These are phyloP conservation scores for Diplodus sargus DNA, from an alignment of 2,797 vertebrate species.

Conservation along the genomic window DNA sequence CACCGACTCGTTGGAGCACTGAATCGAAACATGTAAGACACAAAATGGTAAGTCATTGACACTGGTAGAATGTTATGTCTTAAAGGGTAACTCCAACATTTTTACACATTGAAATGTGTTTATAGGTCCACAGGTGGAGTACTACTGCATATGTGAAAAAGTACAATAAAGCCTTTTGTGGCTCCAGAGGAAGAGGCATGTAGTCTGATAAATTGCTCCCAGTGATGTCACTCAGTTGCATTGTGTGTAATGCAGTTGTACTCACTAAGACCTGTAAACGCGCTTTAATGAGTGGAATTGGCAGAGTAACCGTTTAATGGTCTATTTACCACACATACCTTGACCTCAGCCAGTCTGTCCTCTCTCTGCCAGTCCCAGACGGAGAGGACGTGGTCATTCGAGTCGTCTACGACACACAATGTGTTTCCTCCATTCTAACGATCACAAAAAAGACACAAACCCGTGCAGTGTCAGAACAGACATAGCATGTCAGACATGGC, in stretches of 20 bases:
- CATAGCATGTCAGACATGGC: neutral
- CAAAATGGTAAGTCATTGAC: neutral
- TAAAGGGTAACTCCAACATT: too few relatives aligned
- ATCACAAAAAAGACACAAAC: slow-evolving; percentile 7
- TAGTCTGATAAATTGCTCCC: too few relatives aligned
- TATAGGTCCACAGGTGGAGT: too few relatives aligned
- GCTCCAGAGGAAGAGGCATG: too few relatives aligned
- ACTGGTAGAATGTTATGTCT: neutral
- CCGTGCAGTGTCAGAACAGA: neutral
- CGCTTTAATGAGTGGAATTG: too few relatives aligned
- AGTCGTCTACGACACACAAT: slow-evolving; percentile 95
- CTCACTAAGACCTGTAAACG: too few relatives aligned
- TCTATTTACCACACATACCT: slow-evolving; percentile 78
- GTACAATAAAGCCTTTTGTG: too few relatives aligned
- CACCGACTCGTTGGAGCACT: slow-evolving; percentile 98
- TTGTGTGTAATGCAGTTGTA: too few relatives aligned
- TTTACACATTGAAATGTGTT: too few relatives aligned
- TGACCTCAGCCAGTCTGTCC: slow-evolving; percentile 94
- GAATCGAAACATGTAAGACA: slow-evolving; percentile 20
- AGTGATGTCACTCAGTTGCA: too few relatives aligned
- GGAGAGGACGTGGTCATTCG: slow-evolving; percentile 96
- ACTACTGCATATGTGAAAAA: too few relatives aligned
- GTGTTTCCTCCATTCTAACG: slow-evolving; percentile 94
- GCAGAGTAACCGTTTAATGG: too few relatives aligned
- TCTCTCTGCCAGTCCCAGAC: slow-evolving; percentile 99